Evolutionary conservation across 2,797 vertebrate genomes (phyloP).

Genomic region (Halcyon leucocephala): DNA sequence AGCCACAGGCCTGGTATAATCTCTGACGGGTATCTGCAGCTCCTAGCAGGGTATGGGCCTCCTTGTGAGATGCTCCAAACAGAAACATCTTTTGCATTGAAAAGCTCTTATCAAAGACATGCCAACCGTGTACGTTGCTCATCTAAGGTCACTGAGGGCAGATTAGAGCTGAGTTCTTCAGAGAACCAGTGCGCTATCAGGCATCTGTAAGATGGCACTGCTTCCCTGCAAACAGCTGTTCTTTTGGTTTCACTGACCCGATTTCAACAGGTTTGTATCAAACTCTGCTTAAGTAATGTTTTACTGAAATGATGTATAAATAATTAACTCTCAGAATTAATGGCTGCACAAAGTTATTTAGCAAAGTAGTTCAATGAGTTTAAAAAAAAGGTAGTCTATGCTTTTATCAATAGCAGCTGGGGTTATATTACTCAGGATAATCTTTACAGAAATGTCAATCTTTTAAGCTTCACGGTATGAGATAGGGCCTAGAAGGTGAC

Average conservation of each 20-base stretch:
- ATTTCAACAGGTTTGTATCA: not conserved
- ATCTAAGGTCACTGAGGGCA: not conserved
- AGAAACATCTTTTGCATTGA: not conserved
- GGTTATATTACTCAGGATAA: not conserved
- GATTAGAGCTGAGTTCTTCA: not conserved
- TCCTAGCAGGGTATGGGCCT: not conserved
- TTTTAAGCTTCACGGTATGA: not conserved
- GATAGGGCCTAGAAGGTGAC: not conserved
- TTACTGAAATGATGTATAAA: conserved; percentile 15
- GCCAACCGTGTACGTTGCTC: not conserved
- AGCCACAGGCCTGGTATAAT: not conserved
- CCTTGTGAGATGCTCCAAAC: not conserved
- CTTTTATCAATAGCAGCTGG: not conserved
- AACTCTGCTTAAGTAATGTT: not conserved
- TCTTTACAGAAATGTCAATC: not conserved
- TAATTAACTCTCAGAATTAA: not conserved
- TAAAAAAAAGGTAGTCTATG: not conserved
- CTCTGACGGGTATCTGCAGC: not conserved
- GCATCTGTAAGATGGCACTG: not conserved
- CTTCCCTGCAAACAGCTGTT: not conserved
- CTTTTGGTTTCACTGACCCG: not conserved
- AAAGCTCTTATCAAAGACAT: not conserved
- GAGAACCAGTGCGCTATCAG: not conserved
- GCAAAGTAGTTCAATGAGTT: not conserved
- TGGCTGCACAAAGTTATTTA: conserved; percentile 21